phyloP scores from a whole-genome alignment of 2,888 invertebrate genomes.

The Synergus laeviventris region DNA sequence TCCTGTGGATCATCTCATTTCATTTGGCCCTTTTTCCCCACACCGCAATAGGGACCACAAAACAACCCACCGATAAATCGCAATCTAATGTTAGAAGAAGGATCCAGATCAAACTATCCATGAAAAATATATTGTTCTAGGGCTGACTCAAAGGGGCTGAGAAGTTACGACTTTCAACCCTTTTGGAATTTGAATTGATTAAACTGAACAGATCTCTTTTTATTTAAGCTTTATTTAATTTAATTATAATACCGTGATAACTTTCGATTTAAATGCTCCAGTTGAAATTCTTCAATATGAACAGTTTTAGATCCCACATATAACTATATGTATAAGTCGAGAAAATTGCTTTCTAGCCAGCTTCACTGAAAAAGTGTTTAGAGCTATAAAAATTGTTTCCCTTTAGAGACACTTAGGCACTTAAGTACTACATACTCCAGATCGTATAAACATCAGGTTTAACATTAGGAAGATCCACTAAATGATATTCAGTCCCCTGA shows the following conservation, averaged over 20 bases:
- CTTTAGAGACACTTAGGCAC: conserved; percentile 13
- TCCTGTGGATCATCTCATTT: conserved; percentile 44
- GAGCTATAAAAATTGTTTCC: background rate
- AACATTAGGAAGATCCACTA: conserved; percentile 2
- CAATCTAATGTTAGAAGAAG: conserved; percentile 50
- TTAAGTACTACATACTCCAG: conserved; percentile 2
- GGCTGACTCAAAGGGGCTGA: background rate
- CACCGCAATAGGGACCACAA: conserved; percentile 29
- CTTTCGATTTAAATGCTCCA: too few species aligned
- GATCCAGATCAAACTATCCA: conserved; percentile 59
- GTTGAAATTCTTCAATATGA: too few species aligned
- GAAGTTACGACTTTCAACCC: conserved; percentile 18
- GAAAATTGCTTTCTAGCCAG: background rate
- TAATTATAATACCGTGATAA: too few species aligned
- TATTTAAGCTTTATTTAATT: too few species aligned
- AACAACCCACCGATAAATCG: conserved; percentile 62
- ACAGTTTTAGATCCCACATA: background rate
- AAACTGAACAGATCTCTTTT: background rate
- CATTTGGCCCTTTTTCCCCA: background rate
- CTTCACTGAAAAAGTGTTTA: background rate
- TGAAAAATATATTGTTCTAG: conserved; percentile 58
- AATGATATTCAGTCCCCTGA: background rate
- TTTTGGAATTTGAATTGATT: background rate
- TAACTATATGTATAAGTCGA: background rate
- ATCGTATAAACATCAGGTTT: conserved; percentile 4